Percentiles rank a stretch among this genome's conserved stretches.
Conservation (phyloP, 2,113 vertebrate genomes). For the Platycercus adscitus region DNA sequence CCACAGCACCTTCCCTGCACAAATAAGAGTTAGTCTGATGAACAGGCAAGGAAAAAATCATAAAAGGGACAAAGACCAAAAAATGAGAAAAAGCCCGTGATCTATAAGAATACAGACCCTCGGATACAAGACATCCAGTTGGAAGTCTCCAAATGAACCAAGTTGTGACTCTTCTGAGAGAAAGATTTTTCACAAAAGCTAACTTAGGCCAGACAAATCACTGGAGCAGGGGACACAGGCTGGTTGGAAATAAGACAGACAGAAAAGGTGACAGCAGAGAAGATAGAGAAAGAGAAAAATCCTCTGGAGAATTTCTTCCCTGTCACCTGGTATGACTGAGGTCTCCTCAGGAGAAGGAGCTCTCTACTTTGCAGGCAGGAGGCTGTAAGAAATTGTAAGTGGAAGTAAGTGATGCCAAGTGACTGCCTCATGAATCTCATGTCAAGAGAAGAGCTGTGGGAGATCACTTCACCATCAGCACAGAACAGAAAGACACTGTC, state of each 20-base stretch:
- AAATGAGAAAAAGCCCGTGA: neutral
- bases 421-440: constrained; percentile 50
- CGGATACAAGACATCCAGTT: neutral
- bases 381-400: neutral
- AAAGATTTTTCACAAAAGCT: neutral
- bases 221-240: neutral
- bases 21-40: neutral
- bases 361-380: constrained; percentile 15
- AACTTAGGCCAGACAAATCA: neutral
- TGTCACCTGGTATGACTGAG: constrained; percentile 34
- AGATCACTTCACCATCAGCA: constrained; percentile 48
- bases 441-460: constrained; percentile 43
- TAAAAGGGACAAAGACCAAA: neutral
- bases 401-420: constrained; percentile 33
- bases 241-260: neutral
- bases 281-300: neutral
- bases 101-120: neutral
- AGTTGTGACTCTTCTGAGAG: neutral
- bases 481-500: neutral
- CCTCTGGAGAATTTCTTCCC: neutral
- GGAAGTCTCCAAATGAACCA: neutral
- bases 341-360: constrained; percentile 15
- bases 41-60: neutral
- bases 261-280: neutral
- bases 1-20: neutral